phyloP scores from a whole-genome alignment of 64 coral and sea anemone species.

The Porites lutea region DNA sequence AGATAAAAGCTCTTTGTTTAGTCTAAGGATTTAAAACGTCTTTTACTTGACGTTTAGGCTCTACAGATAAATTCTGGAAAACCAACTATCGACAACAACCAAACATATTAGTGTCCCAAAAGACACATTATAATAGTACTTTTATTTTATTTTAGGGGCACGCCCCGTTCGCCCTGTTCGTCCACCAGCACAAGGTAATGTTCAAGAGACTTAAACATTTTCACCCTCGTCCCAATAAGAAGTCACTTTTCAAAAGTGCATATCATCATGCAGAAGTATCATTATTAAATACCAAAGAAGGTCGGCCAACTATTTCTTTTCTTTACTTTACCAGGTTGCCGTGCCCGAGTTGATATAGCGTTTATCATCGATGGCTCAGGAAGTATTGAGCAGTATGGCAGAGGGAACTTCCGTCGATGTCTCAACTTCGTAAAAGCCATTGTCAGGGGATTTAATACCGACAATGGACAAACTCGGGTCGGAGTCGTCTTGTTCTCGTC shows the following conservation, averaged over 20 bases:
- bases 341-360: conserved; percentile 46
- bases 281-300: not conserved
- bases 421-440: conserved; percentile 64
- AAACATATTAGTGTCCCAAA: no score
- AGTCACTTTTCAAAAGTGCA: no score
- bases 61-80: no score
- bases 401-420: conserved; percentile 64
- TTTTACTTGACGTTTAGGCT: no score
- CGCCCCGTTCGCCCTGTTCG: not conserved
- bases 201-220: no score
- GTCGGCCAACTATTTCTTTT: no score
- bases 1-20: no score
- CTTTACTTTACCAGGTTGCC: conserved; percentile 24
- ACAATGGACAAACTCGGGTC: conserved; percentile 51
- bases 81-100: no score
- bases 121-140: no score
- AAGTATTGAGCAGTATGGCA: conserved; percentile 64
- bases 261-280: not conserved
- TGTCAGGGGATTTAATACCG: conserved; percentile 32
- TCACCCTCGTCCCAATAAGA: no score
- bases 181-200: conserved; percentile 10
- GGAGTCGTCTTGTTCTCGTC: conserved; percentile 50
- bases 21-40: no score
- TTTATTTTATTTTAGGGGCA: not conserved
- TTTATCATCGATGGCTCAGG: conserved; percentile 80